Base-by-base conservation (phyloP, 2,797 vertebrate species). In the Scomberomorus guttatus region DNA sequence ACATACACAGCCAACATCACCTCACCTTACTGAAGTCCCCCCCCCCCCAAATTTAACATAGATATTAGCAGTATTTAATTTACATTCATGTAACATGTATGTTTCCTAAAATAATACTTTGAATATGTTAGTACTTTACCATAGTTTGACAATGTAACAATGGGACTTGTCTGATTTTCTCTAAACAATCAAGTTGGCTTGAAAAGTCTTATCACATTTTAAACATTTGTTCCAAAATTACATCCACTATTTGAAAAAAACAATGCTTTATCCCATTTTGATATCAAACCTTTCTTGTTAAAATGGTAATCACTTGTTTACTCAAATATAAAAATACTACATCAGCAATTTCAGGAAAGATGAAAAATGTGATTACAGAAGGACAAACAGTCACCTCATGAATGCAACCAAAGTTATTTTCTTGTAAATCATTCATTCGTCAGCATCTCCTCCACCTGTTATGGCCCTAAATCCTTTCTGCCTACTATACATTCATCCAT, bases 281-380 rank as follows among this genome's bases (percentile, higher is more conserved):
- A 29, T 3, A 29, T 4, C 12, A 2, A 29, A 58, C n/a, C 42
- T 18, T 42, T 60, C 58, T 57, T 20, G 29, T 29, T 46, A 24
- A 6, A 60, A 55, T 56, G 34, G 24, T 67, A 48, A 72, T 75
- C 14, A 24, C 29, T 64, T 77, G 48, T 80, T 80, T 80, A n/a
- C 22, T 32, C 37, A 54, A 27, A 76, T 58, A 29, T 56, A 55
- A 65, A 69, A 63, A 69, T n/a, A 22, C 17, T 20, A 18, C 29
- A 22, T 12, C 20, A 46, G 52, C 34, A 46, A 69, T 59, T 74
- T 73, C 32, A 59, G 6, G 17, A 42, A 59, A 55, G 48, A 3
- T 29, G 27, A 29, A 29, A 29, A 29, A 29, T 29, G 27, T 5
- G 27, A 29, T 29, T 29, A 29, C 27, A 29, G 27, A 29, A 29